Evolutionary conservation across 2,888 invertebrate genomes (phyloP).

Genomic region (Ellobium chinense): DNA sequence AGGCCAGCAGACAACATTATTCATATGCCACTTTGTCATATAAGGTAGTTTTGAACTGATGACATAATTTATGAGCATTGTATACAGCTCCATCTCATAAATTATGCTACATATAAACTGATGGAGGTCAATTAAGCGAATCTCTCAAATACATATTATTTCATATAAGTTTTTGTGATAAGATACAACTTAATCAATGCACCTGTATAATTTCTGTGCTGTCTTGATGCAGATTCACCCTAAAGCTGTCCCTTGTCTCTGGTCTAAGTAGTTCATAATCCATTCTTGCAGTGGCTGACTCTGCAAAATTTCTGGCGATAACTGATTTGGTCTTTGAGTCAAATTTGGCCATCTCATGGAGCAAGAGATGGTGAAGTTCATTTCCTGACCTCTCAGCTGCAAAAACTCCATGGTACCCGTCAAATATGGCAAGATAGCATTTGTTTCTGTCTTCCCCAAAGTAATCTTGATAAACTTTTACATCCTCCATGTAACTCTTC

Average conservation of each 20-base stretch:
- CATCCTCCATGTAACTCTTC: conserved; percentile 77
- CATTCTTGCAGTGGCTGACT: conserved; percentile 54
- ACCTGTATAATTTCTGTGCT: conserved; percentile 64
- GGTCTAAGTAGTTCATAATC: conserved; percentile 64
- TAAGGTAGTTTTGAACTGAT: too few species aligned
- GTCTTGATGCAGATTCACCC: conserved; percentile 62
- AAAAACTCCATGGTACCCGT: conserved; percentile 75
- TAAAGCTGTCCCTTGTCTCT: conserved; percentile 60
- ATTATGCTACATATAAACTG: too few species aligned
- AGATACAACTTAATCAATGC: too few species aligned
- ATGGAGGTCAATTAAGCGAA: too few species aligned
- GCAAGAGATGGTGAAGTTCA: conserved; percentile 72
- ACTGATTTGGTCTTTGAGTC: conserved; percentile 71
- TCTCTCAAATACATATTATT: too few species aligned
- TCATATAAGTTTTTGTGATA: too few species aligned
- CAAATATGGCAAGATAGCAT: conserved; percentile 74
- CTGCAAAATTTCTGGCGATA: conserved; percentile 61
- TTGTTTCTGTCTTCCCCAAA: conserved; percentile 74
- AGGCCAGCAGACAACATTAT: too few species aligned
- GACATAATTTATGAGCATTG: too few species aligned
- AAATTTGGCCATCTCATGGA: conserved; percentile 75
- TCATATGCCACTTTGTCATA: too few species aligned
- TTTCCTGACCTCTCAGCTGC: conserved; percentile 74
- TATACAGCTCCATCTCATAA: too few species aligned
- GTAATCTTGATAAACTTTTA: conserved; percentile 72